phyloP scores from a whole-genome alignment of 2,888 invertebrate species.

The Pollenia angustigena region DNA sequence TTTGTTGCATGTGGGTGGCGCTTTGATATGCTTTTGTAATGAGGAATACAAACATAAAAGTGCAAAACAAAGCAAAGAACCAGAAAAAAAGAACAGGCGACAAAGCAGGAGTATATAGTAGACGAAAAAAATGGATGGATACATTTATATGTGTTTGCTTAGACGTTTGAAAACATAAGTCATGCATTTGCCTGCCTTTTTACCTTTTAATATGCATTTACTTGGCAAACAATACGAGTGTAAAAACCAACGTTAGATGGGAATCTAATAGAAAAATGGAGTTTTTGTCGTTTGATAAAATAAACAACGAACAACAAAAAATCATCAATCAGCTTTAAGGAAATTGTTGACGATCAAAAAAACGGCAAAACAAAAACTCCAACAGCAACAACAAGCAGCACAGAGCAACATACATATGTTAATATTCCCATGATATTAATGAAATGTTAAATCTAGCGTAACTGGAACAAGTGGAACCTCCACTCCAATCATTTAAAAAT shows the following conservation, averaged over 20 bases:
- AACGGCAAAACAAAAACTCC: slow-evolving; percentile 17
- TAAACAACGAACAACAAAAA: slow-evolving; percentile 26
- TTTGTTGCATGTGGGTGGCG: slow-evolving; percentile 72
- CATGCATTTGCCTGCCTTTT: slow-evolving; percentile 68
- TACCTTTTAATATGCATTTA: slow-evolving; percentile 56
- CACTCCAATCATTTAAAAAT: slow-evolving; percentile 69
- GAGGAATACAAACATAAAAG: slow-evolving; percentile 40
- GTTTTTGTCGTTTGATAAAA: slow-evolving; percentile 56
- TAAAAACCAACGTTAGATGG: slow-evolving; percentile 45
- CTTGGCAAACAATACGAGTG: slow-evolving; percentile 48
- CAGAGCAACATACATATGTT: slow-evolving; percentile 68
- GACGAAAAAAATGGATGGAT: slow-evolving; percentile 18
- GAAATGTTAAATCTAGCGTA: slow-evolving; percentile 75
- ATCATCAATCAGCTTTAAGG: slow-evolving; percentile 64
- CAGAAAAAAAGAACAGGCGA: slow-evolving; percentile 53
- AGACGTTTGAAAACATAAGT: slow-evolving; percentile 46
- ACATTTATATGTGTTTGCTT: neutral
- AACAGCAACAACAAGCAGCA: too few relatives aligned
- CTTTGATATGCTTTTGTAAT: slow-evolving; percentile 70
- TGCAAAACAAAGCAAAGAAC: slow-evolving; percentile 37
- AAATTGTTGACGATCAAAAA: slow-evolving; percentile 42
- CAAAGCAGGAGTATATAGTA: slow-evolving; percentile 51
- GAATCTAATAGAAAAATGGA: slow-evolving; percentile 58
- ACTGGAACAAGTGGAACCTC: slow-evolving; percentile 74
- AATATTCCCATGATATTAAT: slow-evolving; percentile 72